These are phyloP conservation scores for Folsomia manolachei DNA, from an alignment of 2,888 invertebrate genomes.

Conservation along the genomic window DNA sequence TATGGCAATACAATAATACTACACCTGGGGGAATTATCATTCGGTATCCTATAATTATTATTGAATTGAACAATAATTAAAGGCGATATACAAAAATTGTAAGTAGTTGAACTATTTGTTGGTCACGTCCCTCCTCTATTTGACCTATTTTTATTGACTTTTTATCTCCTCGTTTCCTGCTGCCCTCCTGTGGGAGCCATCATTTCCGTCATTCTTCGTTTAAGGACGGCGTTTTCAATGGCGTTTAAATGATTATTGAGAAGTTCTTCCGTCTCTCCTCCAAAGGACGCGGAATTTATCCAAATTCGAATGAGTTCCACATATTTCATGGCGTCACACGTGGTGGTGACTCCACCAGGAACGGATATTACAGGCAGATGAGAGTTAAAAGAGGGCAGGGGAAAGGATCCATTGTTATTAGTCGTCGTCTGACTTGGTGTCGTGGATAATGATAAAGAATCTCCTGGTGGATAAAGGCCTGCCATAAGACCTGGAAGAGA, in stretches of 20 bases:
- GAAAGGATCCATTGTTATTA: background rate
- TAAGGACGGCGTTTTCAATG: constrained; percentile 26
- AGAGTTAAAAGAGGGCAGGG: background rate
- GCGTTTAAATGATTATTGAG: constrained; percentile 23
- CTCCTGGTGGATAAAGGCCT: constrained; percentile 11
- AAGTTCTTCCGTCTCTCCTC: constrained; percentile 14
- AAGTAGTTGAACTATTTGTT: too few species aligned
- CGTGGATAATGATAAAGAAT: too few species aligned
- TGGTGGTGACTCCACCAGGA: background rate
- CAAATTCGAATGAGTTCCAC: constrained; percentile 22
- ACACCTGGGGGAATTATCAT: too few species aligned
- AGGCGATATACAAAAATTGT: too few species aligned
- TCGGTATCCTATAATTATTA: too few species aligned
- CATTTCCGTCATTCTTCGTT: constrained; percentile 23
- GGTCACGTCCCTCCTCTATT: too few species aligned
- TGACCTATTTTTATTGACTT: too few species aligned
- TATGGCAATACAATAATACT: too few species aligned
- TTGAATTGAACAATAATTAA: too few species aligned
- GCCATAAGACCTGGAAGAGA: constrained; percentile 4
- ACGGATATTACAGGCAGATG: background rate
- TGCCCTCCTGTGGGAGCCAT: background rate
- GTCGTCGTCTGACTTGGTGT: background rate
- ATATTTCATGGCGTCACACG: constrained; percentile 26
- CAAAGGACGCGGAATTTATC: constrained; percentile 14
- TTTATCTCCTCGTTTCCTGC: too few species aligned